Conservation (phyloP, 2,797 vertebrate genomes). For the Sebastes trivittatus region DNA sequence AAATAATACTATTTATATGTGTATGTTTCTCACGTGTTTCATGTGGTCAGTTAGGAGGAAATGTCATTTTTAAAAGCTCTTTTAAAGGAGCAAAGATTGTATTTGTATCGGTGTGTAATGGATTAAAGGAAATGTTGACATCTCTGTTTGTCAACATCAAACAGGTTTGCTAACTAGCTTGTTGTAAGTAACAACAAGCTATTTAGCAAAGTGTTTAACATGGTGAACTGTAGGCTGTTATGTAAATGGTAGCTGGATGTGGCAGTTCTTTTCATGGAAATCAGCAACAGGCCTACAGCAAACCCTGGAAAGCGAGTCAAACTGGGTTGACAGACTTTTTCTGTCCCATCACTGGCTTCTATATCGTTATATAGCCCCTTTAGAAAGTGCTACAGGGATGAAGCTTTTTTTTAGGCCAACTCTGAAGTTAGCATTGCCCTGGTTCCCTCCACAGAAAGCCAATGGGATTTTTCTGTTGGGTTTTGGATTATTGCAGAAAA, state of each 20-base stretch:
- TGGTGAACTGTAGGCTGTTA: not conserved
- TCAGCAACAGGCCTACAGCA: not conserved
- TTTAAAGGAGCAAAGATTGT: not conserved
- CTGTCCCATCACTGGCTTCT: not conserved
- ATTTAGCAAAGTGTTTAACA: not conserved
- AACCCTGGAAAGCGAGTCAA: not conserved
- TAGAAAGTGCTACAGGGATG: not conserved
- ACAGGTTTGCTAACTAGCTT: too few relatives aligned
- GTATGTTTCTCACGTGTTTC: not conserved
- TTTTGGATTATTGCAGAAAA: too few relatives aligned
- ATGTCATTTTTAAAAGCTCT: not conserved
- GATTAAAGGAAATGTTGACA: not conserved
- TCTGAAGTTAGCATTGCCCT: too few relatives aligned
- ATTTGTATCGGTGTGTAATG: not conserved
- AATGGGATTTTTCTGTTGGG: too few relatives aligned
- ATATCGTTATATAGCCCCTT: not conserved
- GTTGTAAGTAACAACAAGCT: not conserved
- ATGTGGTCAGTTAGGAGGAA: not conserved
- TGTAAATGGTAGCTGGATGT: not conserved
- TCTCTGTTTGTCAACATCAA: not conserved
- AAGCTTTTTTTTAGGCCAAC: accelerated
- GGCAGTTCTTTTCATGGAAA: not conserved
- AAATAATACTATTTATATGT: not conserved
- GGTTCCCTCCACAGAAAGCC: too few relatives aligned
- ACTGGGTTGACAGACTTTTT: not conserved